A percentile compares a stretch with the other conserved stretches of the same genome.
phyloP scores from a whole-genome alignment of 2,888 invertebrate species.

The Ditula angustiorana region DNA sequence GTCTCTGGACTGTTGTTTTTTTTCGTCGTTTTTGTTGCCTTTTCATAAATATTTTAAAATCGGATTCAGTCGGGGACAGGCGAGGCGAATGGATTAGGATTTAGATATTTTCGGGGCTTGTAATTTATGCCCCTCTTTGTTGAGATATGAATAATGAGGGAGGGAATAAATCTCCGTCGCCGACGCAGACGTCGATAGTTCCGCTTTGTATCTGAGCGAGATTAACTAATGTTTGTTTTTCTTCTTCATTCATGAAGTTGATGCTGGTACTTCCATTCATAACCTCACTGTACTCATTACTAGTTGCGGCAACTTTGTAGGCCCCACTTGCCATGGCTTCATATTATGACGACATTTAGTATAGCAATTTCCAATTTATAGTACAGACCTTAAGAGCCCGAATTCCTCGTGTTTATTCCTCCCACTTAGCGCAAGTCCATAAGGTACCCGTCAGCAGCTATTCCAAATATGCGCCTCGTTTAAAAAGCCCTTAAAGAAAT shows the following conservation, averaged over 20 bases:
- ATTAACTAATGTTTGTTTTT: slow-evolving; percentile 33
- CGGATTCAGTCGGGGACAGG: slow-evolving; percentile 81
- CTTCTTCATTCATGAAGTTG: slow-evolving; percentile 33
- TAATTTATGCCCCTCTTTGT: slow-evolving; percentile 83
- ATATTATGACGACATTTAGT: not conserved
- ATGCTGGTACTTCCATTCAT: slow-evolving; percentile 27
- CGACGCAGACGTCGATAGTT: slow-evolving; percentile 57
- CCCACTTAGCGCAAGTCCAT: slow-evolving; percentile 59
- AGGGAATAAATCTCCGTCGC: slow-evolving; percentile 63
- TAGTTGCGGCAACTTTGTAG: not conserved
- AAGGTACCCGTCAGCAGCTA: slow-evolving; percentile 73
- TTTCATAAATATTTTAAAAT: slow-evolving; percentile 85
- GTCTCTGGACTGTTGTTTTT: slow-evolving; percentile 71
- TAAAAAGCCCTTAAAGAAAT: slow-evolving; percentile 83
- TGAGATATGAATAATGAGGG: slow-evolving; percentile 82
- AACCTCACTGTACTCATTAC: not conserved
- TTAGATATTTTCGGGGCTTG: slow-evolving; percentile 82
- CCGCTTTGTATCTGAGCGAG: slow-evolving; percentile 31
- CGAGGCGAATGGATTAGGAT: slow-evolving; percentile 84
- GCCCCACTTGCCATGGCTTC: not conserved
- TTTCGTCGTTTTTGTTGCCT: slow-evolving; percentile 70
- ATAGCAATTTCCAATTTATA: not conserved
- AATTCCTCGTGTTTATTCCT: slow-evolving; percentile 13
- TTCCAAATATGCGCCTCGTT: slow-evolving; percentile 79
- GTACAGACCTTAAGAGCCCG: not conserved